Evolutionary conservation across 2,888 invertebrate genomes (phyloP).

Genomic region (Disparrhopalites patrizii): DNA sequence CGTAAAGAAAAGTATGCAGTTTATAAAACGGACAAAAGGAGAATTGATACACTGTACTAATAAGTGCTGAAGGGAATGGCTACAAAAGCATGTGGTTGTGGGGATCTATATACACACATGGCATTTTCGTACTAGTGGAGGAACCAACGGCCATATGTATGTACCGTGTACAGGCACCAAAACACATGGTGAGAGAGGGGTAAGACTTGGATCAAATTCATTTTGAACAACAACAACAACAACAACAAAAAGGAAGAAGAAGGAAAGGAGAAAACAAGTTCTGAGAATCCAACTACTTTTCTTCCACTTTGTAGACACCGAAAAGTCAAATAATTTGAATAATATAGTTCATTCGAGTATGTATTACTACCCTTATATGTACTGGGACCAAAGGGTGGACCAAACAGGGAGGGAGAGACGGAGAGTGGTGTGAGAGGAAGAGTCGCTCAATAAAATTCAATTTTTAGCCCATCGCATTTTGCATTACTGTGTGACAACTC

Average conservation of each 20-base stretch:
- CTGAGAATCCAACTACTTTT: neutral
- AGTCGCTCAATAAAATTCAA: slow-evolving; percentile 17
- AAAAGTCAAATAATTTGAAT: slow-evolving; percentile 1
- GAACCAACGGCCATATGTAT: neutral
- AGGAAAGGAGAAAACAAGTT: neutral
- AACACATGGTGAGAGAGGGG: no score
- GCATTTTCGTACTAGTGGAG: neutral
- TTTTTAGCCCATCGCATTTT: slow-evolving; percentile 24
- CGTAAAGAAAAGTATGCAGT: no score
- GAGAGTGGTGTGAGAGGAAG: neutral
- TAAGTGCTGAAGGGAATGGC: no score
- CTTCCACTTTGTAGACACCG: no score
- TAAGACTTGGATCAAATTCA: no score
- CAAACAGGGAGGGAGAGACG: neutral
- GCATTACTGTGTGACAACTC: no score
- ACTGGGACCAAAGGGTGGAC: no score
- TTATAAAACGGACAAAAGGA: no score
- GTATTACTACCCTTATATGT: no score
- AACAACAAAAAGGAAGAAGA: no score
- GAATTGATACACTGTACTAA: no score
- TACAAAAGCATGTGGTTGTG: neutral
- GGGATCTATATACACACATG: neutral
- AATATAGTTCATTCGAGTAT: neutral
- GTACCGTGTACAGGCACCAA: neutral
- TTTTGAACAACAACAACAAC: no score